Evolutionary conservation across 2,888 invertebrate genomes (phyloP), one percentile per base, ranked within the genome.

Genomic region (Noctuana brunneofusca): DNA sequence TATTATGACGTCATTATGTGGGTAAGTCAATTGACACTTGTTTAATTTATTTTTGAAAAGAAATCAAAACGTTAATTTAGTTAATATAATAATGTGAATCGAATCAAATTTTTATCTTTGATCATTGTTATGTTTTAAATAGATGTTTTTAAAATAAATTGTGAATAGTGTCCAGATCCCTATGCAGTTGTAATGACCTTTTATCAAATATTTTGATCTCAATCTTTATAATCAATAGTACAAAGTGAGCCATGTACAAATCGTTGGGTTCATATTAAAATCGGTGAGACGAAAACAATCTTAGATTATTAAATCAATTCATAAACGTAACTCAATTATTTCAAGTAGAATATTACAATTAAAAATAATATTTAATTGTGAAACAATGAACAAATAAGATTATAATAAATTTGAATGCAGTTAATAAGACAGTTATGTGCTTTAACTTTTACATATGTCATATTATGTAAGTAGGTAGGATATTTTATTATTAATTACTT

Each of bases 201-300:
- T 27, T 27, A 27, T 2, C 27, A 27, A 8, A 27, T 27, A n/a
- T 9, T 27, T 27, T 8, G 27, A 27, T 27, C 9, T 27, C 4
- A 1, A 27, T 9, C 9, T n/a, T n/a, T n/a, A 27, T 27, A 6
- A 1, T 27, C 27, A 1, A 3, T 3, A 3, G 8, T 1, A 32
- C 11, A 0, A 32, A 12, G 12, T 11, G 41, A 18, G 24, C 41
- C 58, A 58, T 35, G 38, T 14, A 50, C 49, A 9, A 60, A 62
- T 63, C 62, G 62, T 41, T 63, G 62, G 62, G 62, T 63, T 63
- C 12, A 30, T 14, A 43, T 49, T 50, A 2, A 50, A 55, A 49
- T 48, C 43, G 16, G 32, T 57, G 48, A 16, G 20, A 30, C 18
- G 8, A n/a, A 48, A 41, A 16, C 8, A 57, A 14, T 18, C 4